Evolutionary conservation across 2,797 vertebrate species (phyloP), one percentile per base, ranked within the genome.

Genomic region (Dicrostonyx torquatus): DNA sequence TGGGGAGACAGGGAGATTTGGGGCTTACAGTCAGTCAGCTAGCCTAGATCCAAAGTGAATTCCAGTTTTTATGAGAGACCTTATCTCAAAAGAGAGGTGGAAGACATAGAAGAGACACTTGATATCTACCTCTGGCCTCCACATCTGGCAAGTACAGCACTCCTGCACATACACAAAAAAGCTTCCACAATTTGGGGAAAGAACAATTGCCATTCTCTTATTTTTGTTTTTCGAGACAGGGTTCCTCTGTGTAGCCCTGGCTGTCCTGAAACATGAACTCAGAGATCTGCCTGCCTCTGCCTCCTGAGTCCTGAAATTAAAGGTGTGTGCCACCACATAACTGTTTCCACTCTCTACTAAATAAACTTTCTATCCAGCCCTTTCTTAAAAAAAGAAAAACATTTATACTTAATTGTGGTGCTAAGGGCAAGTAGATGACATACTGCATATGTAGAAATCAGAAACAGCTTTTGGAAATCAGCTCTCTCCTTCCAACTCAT

Each of bases 171-270:
- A 84, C 22, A 84, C 43, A 84, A 34, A 94, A 86, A 43, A 79
- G 3, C 3, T 43, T 95, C 78, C 34, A 88, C 6, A 94, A 70
- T 73, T 85, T 89, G 53, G n/a, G 48, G 80, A 96, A 86, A 5
- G 45, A 80, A 77, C 77, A 94, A 89, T 45, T 72, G 29, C n/a
- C 48, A 68, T 34, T 66, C 14, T 66, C 31, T 58, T 58, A 22
- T 58, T 58, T 58, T 58, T 58, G 55, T 58, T 58, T 58, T 22
- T 58, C 18, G 18, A 58, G 55, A 18, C 18, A 7, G 55, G 55
- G 55, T 58, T 58, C 55, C 55, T 58, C 55, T 58, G 20, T 58
- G 55, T 58, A 22, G 55, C 55, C 55, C 55, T 58, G 20, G 55
- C 55, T 58, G 55, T 58, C 55, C 55, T 58, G 20, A 20, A 58